Conservation (phyloP, 2,888 invertebrate species). For the Schizaphis graminum region DNA sequence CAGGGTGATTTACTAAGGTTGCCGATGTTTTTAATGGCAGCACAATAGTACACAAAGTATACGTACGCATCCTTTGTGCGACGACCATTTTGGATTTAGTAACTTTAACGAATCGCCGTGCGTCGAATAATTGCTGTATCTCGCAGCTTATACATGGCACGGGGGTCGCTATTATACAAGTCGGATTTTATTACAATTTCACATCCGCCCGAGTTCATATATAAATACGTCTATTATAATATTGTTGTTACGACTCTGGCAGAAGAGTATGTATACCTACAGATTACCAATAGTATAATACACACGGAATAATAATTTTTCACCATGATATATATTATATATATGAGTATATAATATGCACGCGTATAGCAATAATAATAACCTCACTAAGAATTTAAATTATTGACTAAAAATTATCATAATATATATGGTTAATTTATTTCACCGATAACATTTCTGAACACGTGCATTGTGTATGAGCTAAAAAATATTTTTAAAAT, state of each 20-base stretch:
- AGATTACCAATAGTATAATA: background rate
- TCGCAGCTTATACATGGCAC: background rate
- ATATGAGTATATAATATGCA: background rate
- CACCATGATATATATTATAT: background rate
- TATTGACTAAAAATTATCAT: background rate
- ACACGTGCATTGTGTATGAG: background rate
- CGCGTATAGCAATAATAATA: background rate
- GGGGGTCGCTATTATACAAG: background rate
- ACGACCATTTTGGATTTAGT: slow-evolving; percentile 14
- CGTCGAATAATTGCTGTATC: background rate
- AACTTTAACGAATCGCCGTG: slow-evolving; percentile 14
- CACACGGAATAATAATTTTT: background rate
- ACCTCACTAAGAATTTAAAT: background rate
- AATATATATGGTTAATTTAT: background rate
- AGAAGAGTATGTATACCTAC: background rate
- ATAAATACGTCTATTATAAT: background rate
- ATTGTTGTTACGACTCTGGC: background rate
- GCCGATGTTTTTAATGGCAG: slow-evolving; percentile 10
- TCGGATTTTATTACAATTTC: background rate
- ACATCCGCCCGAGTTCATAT: background rate
- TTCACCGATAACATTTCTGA: background rate
- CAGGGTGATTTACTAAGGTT: slow-evolving; percentile 31
- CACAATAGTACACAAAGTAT: background rate
- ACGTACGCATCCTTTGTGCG: background rate
- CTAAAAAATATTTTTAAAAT: background rate